phyloP scores from a whole-genome alignment of 2,113 vertebrate genomes.

The Lagopus muta region DNA sequence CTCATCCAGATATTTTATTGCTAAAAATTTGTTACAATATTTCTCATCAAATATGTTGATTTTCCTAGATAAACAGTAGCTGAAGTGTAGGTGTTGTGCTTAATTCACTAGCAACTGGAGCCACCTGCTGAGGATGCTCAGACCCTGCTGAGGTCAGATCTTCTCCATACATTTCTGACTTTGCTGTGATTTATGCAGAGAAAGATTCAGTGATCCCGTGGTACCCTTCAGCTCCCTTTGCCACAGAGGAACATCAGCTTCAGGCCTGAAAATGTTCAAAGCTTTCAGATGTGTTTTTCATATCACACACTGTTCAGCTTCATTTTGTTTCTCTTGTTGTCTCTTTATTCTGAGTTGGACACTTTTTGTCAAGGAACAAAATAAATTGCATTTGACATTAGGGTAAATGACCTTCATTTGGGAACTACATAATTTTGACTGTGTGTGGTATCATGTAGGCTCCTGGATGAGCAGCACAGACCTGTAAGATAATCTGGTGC shows the following conservation, averaged over 20 bases:
- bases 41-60: not conserved
- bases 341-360: not conserved
- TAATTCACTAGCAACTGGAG: not conserved
- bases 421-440: fast-evolving
- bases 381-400: not conserved
- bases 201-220: not conserved
- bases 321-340: not conserved
- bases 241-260: not conserved
- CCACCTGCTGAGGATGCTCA: not conserved
- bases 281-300: not conserved
- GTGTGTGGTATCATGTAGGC: not conserved
- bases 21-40: not conserved
- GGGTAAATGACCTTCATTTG: not conserved
- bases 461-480: not conserved
- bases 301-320: not conserved
- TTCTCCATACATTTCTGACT: not conserved
- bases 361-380: not conserved
- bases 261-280: not conserved
- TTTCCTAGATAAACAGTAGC: not conserved
- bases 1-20: not conserved
- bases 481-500: not conserved
- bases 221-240: not conserved
- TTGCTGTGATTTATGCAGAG: not conserved
- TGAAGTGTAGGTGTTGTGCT: not conserved
- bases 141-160: not conserved